Conservation (phyloP, 2,113 vertebrate species). For the Tenrec ecaudatus region DNA sequence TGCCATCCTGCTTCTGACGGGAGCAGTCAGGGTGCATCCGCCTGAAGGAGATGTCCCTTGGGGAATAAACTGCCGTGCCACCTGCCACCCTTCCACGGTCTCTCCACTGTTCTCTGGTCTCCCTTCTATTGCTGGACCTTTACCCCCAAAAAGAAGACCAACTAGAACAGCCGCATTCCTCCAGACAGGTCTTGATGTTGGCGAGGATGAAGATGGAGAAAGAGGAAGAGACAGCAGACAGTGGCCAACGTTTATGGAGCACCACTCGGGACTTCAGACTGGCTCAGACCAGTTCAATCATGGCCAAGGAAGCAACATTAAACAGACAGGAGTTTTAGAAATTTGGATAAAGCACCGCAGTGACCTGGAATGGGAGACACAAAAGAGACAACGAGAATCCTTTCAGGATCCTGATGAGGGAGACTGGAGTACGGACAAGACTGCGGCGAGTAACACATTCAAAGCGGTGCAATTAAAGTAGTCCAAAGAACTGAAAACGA, state of each 20-base stretch:
- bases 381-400: no score
- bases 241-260: not conserved
- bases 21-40: fast-evolving
- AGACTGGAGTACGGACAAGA: no score
- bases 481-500: no score
- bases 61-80: not conserved
- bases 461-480: no score
- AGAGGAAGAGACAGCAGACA: no score
- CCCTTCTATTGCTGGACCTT: not conserved
- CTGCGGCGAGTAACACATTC: no score
- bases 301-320: no score
- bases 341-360: no score
- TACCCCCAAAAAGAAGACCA: not conserved
- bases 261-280: not conserved
- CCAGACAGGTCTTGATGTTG: not conserved
- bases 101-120: not conserved
- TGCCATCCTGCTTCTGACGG: not conserved
- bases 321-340: no score
- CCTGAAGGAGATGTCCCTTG: not conserved
- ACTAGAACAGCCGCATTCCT: not conserved
- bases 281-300: no score
- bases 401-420: no score
- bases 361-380: no score
- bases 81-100: not conserved
- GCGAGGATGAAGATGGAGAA: not conserved